A percentile compares a stretch with the other conserved stretches of the same genome.
Evolutionary conservation across 2,797 vertebrate species (phyloP).

Genomic region (Channallabes apus): DNA sequence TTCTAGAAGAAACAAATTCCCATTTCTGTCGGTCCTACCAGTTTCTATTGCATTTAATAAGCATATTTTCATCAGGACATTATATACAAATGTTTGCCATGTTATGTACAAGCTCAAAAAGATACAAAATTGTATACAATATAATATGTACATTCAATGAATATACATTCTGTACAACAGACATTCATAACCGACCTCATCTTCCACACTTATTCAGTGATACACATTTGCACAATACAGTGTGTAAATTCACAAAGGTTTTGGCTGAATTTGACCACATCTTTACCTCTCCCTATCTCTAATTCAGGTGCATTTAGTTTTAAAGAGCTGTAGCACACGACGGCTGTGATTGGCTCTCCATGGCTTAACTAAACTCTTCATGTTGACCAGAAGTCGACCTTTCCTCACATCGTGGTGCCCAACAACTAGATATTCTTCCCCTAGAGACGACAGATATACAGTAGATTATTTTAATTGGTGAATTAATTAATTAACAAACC

Average conservation of each 20-base stretch:
- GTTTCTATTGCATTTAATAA: constrained; percentile 1
- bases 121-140: constrained; percentile 27
- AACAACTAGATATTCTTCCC: constrained; percentile 90
- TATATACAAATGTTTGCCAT: constrained; percentile 32
- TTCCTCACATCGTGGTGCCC: constrained; percentile 87
- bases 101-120: constrained; percentile 35
- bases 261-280: not conserved
- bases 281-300: not conserved
- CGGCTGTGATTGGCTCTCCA: constrained; percentile 90
- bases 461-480: not conserved
- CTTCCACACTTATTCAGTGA: constrained; percentile 9
- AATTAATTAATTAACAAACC: not conserved
- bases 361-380: constrained; percentile 95
- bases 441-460: constrained; percentile 66
- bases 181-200: constrained; percentile 1
- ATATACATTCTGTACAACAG: constrained; percentile 52
- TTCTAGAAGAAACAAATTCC: not conserved
- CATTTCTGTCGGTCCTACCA: not conserved
- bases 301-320: constrained; percentile 82
- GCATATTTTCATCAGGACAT: constrained; percentile 19
- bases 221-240: not conserved
- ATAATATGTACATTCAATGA: constrained; percentile 37
- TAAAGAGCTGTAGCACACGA: constrained; percentile 87
- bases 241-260: constrained; percentile 14
- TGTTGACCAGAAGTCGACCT: constrained; percentile 88